These are phyloP conservation scores for Hydriomena furcata DNA, from an alignment of 2,888 invertebrate species.

Conservation along the genomic window DNA sequence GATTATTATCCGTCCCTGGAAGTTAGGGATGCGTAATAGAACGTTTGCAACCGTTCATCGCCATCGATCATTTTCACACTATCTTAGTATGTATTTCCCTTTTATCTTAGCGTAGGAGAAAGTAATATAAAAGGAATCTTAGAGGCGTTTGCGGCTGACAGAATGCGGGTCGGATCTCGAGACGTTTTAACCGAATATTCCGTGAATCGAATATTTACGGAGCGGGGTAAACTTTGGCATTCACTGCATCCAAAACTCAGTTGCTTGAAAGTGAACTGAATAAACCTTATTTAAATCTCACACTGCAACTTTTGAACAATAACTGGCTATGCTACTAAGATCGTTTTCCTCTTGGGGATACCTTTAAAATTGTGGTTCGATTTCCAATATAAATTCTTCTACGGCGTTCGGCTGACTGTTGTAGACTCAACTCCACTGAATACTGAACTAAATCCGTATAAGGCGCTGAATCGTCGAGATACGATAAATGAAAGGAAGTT, in stretches of 20 bases:
- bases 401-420: conserved; percentile 33
- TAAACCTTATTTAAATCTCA: conserved; percentile 26
- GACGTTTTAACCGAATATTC: conserved; percentile 40
- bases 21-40: conserved; percentile 25
- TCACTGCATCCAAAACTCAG: conserved; percentile 34
- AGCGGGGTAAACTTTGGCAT: conserved; percentile 36
- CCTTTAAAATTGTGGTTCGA: conserved; percentile 40
- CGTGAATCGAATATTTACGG: conserved; percentile 42
- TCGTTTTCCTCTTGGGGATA: conserved; percentile 27
- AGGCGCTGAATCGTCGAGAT: conserved; percentile 48
- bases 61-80: conserved; percentile 28
- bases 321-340: conserved; percentile 8
- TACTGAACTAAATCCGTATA: conserved; percentile 52
- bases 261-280: conserved; percentile 21
- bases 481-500: conserved; percentile 64
- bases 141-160: conserved; percentile 36
- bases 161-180: conserved; percentile 36
- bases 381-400: conserved; percentile 41
- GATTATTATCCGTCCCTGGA: conserved; percentile 42
- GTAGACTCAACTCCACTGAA: conserved; percentile 48
- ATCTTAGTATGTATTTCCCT: conserved; percentile 17
- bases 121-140: conserved; percentile 40
- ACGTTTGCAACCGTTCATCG: conserved; percentile 24
- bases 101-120: conserved; percentile 27
- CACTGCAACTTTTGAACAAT: conserved; percentile 18